Evolutionary conservation across 2,888 invertebrate genomes (phyloP).

Genomic region (Andrena camellia): DNA sequence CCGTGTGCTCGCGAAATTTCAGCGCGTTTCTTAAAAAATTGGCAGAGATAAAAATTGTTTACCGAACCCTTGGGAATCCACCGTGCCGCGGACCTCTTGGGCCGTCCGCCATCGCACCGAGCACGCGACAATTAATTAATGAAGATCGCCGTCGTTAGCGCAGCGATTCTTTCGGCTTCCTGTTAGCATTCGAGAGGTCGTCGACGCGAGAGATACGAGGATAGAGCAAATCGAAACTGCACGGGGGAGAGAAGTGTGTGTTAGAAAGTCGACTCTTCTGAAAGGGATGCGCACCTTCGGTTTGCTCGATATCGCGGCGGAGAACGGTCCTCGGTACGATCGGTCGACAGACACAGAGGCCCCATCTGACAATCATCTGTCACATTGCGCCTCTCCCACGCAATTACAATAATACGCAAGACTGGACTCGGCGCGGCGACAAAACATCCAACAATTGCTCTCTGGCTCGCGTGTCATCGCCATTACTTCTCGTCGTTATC

Average conservation of each 20-base stretch:
- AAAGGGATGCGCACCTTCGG: slow-evolving; percentile 33
- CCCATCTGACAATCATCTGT: slow-evolving; percentile 11
- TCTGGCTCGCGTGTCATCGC: slow-evolving; percentile 12
- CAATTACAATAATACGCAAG: slow-evolving; percentile 25
- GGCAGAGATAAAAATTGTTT: slow-evolving; percentile 19
- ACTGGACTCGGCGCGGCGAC: slow-evolving; percentile 38
- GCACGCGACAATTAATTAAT: background rate
- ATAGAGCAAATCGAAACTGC: slow-evolving; percentile 49
- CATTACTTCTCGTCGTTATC: slow-evolving; percentile 12
- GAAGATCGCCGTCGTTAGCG: background rate
- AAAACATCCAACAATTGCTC: slow-evolving; percentile 46
- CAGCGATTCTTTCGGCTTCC: no score
- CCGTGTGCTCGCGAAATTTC: background rate
- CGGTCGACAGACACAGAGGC: slow-evolving; percentile 32
- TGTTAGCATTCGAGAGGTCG: background rate
- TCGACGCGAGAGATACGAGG: background rate
- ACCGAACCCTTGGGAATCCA: background rate
- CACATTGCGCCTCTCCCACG: slow-evolving; percentile 16
- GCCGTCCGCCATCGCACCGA: background rate
- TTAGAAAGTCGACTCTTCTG: slow-evolving; percentile 9
- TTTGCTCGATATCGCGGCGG: slow-evolving; percentile 44
- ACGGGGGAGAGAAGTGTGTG: background rate
- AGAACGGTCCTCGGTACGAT: slow-evolving; percentile 18
- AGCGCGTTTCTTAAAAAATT: slow-evolving; percentile 15
- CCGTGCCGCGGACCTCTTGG: background rate